These are phyloP conservation scores for Marcusenius ussheri DNA, from an alignment of 2,113 vertebrate species.

Conservation along the genomic window DNA sequence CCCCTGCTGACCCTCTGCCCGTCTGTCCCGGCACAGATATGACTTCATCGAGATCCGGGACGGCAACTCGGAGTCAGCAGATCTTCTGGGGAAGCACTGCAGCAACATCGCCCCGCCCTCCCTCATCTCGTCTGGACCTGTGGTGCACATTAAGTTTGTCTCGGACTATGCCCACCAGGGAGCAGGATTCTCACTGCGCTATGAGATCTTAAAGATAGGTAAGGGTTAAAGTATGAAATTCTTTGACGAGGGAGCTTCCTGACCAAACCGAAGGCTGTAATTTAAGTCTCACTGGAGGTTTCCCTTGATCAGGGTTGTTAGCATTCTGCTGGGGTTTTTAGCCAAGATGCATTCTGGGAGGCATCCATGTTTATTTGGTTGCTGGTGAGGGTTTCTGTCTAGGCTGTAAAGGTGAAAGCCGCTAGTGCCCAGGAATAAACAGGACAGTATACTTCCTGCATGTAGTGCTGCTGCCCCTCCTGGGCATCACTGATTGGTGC, in stretches of 20 bases:
- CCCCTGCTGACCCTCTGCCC: slow-evolving; percentile 3
- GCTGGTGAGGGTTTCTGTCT: background rate
- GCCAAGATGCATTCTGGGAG: background rate
- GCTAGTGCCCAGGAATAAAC: background rate
- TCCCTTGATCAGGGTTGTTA: background rate
- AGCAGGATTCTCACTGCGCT: slow-evolving; percentile 93
- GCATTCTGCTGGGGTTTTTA: background rate
- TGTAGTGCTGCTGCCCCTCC: background rate
- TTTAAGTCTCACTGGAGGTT: background rate
- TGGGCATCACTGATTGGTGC: background rate
- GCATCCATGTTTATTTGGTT: background rate
- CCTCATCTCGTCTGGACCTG: slow-evolving; percentile 87
- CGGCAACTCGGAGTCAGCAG: slow-evolving; percentile 76
- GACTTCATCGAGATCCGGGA: slow-evolving; percentile 97
- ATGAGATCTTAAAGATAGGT: slow-evolving; percentile 98
- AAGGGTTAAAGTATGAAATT: background rate
- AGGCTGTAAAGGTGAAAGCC: background rate
- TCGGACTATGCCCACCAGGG: slow-evolving; percentile 96
- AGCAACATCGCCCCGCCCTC: slow-evolving; percentile 93
- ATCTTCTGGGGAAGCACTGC: slow-evolving; percentile 91
- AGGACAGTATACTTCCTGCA: background rate
- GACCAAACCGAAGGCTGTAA: background rate
- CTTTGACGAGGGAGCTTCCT: slow-evolving; percentile 22
- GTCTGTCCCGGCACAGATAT: slow-evolving; percentile 63
- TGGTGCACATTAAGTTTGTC: slow-evolving; percentile 89